Conservation (phyloP, 1,140 invertebrate species). For the Temnothorax longispinosus region DNA sequence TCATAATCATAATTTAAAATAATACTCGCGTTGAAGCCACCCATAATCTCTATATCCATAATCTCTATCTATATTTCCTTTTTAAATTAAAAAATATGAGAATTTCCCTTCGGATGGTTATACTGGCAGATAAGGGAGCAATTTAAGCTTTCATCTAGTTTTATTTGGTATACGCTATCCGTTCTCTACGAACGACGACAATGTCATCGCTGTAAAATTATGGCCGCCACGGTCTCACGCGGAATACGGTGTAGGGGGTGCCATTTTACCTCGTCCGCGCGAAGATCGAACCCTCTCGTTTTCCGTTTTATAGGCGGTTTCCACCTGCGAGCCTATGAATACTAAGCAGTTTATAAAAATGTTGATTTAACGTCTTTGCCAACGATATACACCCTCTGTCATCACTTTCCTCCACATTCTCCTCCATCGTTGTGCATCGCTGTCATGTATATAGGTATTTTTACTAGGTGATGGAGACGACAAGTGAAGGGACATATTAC, state of each 20-base stretch:
- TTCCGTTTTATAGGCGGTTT: slow-evolving; percentile 72
- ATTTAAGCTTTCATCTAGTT: slow-evolving; percentile 42
- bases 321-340: slow-evolving; percentile 82
- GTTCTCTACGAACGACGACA: slow-evolving; percentile 67
- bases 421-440: slow-evolving; percentile 29
- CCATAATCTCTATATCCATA: background rate
- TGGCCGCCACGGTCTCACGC: slow-evolving; percentile 65
- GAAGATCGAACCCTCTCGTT: slow-evolving; percentile 76
- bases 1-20: background rate
- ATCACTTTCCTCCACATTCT: slow-evolving; percentile 31
- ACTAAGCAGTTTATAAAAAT: slow-evolving; percentile 85
- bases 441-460: slow-evolving; percentile 47
- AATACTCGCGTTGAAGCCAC: background rate
- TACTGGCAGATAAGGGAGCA: background rate
- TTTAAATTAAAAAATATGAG: slow-evolving; percentile 22
- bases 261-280: slow-evolving; percentile 54
- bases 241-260: slow-evolving; percentile 42
- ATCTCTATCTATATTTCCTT: background rate
- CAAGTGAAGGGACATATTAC: slow-evolving; percentile 18
- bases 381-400: slow-evolving; percentile 67
- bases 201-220: slow-evolving; percentile 79
- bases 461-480: background rate
- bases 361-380: slow-evolving; percentile 83
- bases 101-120: background rate
- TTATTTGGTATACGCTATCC: slow-evolving; percentile 26